Evolutionary conservation across 2,113 vertebrate species (phyloP).

Genomic region (Isurus oxyrinchus): DNA sequence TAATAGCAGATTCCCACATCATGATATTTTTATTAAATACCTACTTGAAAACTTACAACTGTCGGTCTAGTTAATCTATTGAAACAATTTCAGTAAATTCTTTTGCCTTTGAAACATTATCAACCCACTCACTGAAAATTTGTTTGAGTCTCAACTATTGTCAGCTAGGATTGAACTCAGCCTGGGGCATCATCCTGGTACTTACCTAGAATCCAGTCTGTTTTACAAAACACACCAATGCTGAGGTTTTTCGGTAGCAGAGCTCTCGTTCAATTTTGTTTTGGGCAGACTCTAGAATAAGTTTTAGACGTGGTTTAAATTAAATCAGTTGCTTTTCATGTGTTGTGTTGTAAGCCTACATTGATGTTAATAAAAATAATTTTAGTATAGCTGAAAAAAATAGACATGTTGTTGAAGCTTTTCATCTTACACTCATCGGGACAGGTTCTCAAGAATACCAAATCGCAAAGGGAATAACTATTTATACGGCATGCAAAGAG

Average conservation of each 20-base stretch:
- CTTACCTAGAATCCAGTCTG: not conserved
- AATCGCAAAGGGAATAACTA: too few relatives aligned
- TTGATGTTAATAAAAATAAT: too few relatives aligned
- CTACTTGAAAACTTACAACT: not conserved
- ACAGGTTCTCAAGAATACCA: too few relatives aligned
- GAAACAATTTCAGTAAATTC: not conserved
- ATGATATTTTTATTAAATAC: not conserved
- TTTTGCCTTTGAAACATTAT: not conserved
- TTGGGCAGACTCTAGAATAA: not conserved
- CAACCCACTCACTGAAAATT: not conserved
- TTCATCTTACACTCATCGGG: too few relatives aligned
- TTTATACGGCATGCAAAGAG: too few relatives aligned
- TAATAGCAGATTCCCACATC: not conserved
- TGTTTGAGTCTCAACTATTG: not conserved
- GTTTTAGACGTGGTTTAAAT: not conserved
- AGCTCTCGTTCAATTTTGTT: not conserved
- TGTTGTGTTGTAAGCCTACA: not conserved
- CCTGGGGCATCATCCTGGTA: not conserved
- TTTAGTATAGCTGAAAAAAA: too few relatives aligned
- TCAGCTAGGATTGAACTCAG: not conserved
- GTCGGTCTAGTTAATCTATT: not conserved
- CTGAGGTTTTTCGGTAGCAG: not conserved
- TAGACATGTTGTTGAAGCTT: too few relatives aligned
- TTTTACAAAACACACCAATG: not conserved
- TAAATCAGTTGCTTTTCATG: not conserved